Base-by-base conservation (phyloP, 2,888 invertebrate genomes). In the Nowickia ferox region DNA sequence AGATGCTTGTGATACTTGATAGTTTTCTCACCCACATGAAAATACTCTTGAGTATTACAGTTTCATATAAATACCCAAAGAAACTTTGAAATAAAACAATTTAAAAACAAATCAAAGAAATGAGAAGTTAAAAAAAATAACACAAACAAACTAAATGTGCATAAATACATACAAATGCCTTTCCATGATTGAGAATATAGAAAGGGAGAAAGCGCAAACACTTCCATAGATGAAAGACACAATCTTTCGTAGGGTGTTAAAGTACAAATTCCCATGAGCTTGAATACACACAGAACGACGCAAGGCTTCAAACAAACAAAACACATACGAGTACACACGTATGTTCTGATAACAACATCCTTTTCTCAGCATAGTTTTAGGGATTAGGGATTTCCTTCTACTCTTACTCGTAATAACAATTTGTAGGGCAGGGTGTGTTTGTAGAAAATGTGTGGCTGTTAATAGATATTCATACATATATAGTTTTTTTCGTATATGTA, bases 81-180 rank as follows among this genome's bases (percentile, higher is more conserved):
- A 38, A 57, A 66, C 30, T 17, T 30, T 11, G n/a, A 13, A 46
- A 15, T 9, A 55, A 76, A 76, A 76, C 9, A 0, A 44, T 51
- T 71, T 69, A 9, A 17, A 53, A 78, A 68, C 40, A 68, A 38
- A 40, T 79, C 71, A 79, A 78, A 59, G 66, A 66, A 46, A 77
- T 38, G 19, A 17, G 19, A 46, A 66, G 19, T 46, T 55, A 44
- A 5, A 22, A 44, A 63, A 30, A 19, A 65, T 9, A 46, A 55
- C 6, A 13, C 15, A 38, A 57, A 68, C 74, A 63, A 75, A 63
- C 19, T 40, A 59, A 59, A 48, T 57, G 40, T 40, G 42, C 48
- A 78, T 40, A 44, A 48, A 65, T 17, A 38, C 15, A n/a, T 38
- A 15, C 17, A 68, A 30, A 22, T 17, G 15, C 22, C 17, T 48